These are phyloP conservation scores for Penelope pileata DNA, from an alignment of 2,113 vertebrate genomes.

Conservation along the genomic window DNA sequence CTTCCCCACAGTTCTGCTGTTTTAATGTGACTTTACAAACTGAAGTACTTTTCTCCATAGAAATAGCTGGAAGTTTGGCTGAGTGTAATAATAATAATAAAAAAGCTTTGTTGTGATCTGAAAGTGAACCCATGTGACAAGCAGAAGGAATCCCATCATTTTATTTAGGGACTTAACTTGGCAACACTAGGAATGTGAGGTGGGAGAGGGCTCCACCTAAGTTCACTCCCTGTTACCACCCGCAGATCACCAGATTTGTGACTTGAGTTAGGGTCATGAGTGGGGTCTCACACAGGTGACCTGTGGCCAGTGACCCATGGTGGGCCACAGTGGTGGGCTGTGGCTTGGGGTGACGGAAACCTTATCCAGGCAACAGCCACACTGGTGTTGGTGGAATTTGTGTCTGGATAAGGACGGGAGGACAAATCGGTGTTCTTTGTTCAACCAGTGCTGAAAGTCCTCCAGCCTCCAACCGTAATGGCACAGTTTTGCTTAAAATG, in stretches of 20 bases:
- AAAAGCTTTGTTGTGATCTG: background rate
- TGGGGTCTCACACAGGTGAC: background rate
- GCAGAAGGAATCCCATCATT: background rate
- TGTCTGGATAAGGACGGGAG: background rate
- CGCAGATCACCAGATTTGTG: background rate
- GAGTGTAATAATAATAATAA: background rate
- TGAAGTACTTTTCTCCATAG: background rate
- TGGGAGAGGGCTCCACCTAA: background rate
- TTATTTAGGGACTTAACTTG: background rate
- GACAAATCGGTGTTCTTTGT: background rate
- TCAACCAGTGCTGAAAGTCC: background rate
- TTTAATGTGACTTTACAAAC: background rate
- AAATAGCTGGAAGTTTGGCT: background rate
- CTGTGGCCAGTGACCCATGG: rapidly evolving
- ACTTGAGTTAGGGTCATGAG: rapidly evolving
- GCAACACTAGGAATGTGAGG: background rate
- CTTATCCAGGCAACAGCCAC: background rate
- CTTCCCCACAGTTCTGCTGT: background rate
- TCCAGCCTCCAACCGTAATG: background rate
- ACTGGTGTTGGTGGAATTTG: background rate
- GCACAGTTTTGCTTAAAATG: constrained; percentile 51
- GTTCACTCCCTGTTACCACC: background rate
- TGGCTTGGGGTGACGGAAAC: background rate
- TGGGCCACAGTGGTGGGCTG: background rate
- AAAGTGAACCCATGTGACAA: background rate